Conservation (phyloP, 2,888 invertebrate species). For the Argynnis bischoffii region DNA sequence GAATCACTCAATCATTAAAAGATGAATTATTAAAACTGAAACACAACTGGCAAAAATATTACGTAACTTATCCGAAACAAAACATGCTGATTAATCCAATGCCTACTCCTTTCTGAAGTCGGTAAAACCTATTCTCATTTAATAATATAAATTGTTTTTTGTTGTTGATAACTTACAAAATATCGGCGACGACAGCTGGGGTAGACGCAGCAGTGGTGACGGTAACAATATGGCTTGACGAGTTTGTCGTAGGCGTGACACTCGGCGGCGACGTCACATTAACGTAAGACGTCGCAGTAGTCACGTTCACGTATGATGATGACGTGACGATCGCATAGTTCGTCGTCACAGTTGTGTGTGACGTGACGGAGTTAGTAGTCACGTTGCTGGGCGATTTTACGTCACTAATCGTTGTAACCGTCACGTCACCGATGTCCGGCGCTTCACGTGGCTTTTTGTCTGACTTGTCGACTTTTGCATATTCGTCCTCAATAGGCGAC, state of each 20-base stretch:
- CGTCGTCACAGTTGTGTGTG: constrained; percentile 24
- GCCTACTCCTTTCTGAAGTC: no score
- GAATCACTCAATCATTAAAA: no score
- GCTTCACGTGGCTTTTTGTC: constrained; percentile 65
- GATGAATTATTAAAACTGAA: no score
- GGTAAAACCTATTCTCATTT: no score
- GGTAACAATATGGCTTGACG: constrained; percentile 35
- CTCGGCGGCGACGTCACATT: constrained; percentile 33
- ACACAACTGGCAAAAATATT: no score
- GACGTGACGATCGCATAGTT: constrained; percentile 32
- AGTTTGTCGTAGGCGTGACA: constrained; percentile 28
- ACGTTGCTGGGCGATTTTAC: constrained; percentile 39
- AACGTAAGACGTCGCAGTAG: constrained; percentile 37
- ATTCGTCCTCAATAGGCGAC: constrained; percentile 88
- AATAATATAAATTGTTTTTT: no score
- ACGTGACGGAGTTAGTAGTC: constrained; percentile 31
- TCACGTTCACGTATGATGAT: constrained; percentile 33
- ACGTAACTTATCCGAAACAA: no score
- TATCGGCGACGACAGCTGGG: constrained; percentile 43
- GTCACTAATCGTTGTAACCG: constrained; percentile 53
- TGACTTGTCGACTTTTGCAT: constrained; percentile 74
- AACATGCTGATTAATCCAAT: no score
- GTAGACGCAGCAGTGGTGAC: constrained; percentile 41
- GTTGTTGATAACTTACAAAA: constrained; percentile 45
- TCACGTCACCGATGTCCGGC: constrained; percentile 74